Percentiles rank a stretch among this genome's conserved stretches.
phyloP scores from a whole-genome alignment of 2,888 invertebrate genomes.

The Leptopilina syphax region DNA sequence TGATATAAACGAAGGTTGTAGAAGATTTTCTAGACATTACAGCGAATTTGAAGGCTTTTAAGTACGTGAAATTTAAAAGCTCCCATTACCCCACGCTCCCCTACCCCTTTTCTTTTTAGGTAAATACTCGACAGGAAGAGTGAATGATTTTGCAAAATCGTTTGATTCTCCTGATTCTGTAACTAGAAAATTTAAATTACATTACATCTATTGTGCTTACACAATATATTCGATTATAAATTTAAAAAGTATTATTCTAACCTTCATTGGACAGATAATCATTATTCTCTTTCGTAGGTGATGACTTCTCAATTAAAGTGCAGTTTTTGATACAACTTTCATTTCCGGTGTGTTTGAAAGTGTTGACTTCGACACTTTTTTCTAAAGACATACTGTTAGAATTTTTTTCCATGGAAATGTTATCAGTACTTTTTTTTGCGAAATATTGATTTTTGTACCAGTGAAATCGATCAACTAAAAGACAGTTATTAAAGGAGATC shows the following conservation, averaged over 20 bases:
- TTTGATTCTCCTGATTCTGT: background rate
- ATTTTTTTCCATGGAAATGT: background rate
- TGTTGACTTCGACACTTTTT: background rate
- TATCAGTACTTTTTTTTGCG: background rate
- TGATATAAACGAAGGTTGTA: no score
- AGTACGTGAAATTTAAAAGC: no score
- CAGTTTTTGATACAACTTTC: background rate
- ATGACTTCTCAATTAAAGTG: background rate
- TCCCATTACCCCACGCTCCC: no score
- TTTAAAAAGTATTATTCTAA: background rate
- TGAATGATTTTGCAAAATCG: conserved; percentile 23
- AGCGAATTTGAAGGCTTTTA: no score
- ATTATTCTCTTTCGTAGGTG: background rate
- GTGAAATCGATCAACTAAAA: background rate
- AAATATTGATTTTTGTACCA: background rate
- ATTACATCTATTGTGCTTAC: background rate
- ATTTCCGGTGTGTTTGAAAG: background rate
- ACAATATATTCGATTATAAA: background rate
- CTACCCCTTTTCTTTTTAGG: conserved; percentile 42
- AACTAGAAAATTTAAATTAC: background rate
- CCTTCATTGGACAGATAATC: background rate
- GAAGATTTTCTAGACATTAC: no score
- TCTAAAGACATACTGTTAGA: background rate
- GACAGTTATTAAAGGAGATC: background rate
- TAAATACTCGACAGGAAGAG: conserved; percentile 42